Conservation (phyloP, 2,113 vertebrate genomes). For the Coreoperca whiteheadi region DNA sequence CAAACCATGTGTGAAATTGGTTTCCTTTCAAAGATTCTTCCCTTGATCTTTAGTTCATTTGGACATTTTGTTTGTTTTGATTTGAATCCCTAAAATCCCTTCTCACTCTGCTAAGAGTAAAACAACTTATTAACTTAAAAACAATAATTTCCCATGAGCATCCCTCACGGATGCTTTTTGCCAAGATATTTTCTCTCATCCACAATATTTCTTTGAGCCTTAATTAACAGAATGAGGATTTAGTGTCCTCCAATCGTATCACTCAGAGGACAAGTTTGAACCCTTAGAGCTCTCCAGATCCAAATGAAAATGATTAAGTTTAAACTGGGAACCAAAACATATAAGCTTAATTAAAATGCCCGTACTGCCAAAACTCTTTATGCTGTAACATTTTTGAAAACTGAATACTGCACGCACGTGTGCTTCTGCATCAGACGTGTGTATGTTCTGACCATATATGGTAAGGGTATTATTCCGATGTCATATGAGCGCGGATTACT, state of each 20-base stretch:
- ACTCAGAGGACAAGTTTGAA: conserved; percentile 69
- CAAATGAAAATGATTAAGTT: conserved; percentile 62
- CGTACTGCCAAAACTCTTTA: conserved; percentile 29
- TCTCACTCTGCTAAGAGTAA: conserved; percentile 68
- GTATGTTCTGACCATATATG: background rate
- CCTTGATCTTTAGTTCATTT: conserved; percentile 62
- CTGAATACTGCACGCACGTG: conserved; percentile 5
- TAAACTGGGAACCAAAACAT: conserved; percentile 51
- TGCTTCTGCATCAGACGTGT: conserved; percentile 30
- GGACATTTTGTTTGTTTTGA: conserved; percentile 75
- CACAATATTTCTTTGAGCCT: conserved; percentile 71
- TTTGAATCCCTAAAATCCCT: conserved; percentile 67
- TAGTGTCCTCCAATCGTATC: conserved; percentile 67
- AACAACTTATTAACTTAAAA: conserved; percentile 79
- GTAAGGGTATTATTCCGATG: background rate
- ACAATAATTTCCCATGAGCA: conserved; percentile 79
- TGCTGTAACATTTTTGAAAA: conserved; percentile 55
- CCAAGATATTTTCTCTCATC: conserved; percentile 68
- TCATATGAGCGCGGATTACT: background rate
- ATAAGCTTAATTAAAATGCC: conserved; percentile 51
- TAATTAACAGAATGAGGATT: conserved; percentile 76
- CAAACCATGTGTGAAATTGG: conserved; percentile 45
- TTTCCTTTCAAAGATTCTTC: conserved; percentile 59
- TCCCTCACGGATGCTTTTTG: conserved; percentile 49
- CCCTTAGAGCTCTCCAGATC: conserved; percentile 38